Conservation (phyloP, 2,888 invertebrate genomes). For the Pseudoips prasinana region DNA sequence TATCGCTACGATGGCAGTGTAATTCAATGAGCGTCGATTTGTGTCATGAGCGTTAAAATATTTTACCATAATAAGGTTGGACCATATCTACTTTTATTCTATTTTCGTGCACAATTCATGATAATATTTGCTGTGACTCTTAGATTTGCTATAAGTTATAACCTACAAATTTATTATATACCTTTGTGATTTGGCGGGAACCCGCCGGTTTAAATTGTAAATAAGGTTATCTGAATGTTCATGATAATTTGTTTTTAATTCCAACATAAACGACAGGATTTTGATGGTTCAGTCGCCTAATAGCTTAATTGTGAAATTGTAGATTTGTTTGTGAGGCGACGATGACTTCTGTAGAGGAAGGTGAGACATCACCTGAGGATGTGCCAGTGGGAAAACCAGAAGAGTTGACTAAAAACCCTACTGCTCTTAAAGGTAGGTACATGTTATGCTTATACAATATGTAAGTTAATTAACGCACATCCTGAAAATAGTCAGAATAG, state of each 20-base stretch:
- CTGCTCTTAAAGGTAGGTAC: conserved; percentile 82
- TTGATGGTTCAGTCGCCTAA: neutral
- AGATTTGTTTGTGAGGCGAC: conserved; percentile 18
- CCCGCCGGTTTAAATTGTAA: conserved; percentile 17
- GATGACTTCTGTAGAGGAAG: conserved; percentile 70
- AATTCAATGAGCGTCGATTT: conserved; percentile 42
- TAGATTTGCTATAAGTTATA: too few relatives aligned
- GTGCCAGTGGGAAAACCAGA: conserved; percentile 79
- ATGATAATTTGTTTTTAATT: neutral
- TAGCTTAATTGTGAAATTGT: conserved; percentile 4
- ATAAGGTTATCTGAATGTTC: conserved; percentile 29
- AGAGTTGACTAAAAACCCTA: conserved; percentile 84
- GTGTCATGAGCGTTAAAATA: conserved; percentile 22
- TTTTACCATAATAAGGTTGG: too few relatives aligned
- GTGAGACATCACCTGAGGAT: conserved; percentile 58
- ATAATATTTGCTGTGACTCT: too few relatives aligned
- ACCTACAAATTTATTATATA: too few relatives aligned
- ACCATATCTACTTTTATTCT: too few relatives aligned
- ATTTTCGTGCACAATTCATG: too few relatives aligned
- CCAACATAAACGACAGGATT: neutral
- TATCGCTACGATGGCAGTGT: conserved; percentile 29
- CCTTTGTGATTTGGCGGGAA: conserved; percentile 52
- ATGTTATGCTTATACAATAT: too few relatives aligned
- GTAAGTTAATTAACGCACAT: too few relatives aligned
- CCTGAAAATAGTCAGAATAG: too few relatives aligned